Conservation (phyloP, 2,888 invertebrate species). For the Aphidius colemani region DNA sequence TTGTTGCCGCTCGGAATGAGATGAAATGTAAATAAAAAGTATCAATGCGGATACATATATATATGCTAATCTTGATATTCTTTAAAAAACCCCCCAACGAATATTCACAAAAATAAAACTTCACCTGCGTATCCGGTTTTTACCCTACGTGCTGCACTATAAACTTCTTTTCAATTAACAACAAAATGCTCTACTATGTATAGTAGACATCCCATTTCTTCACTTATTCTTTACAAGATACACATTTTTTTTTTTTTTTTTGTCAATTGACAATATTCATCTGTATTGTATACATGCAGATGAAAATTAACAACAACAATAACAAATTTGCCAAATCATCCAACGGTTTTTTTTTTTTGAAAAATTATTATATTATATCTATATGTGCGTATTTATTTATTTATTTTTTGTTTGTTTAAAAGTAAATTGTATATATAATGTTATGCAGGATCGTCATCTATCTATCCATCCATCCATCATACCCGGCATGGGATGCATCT, state of each 20-base stretch:
- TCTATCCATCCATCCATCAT: conserved; percentile 34
- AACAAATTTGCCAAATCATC: conserved; percentile 19
- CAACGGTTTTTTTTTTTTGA: conserved; percentile 15
- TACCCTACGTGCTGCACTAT: conserved; percentile 29
- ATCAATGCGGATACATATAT: conserved; percentile 29
- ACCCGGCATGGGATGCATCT: too few relatives aligned
- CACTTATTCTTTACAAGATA: conserved; percentile 32
- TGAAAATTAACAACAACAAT: conserved; percentile 11
- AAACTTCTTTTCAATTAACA: too few relatives aligned
- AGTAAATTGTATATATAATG: conserved; percentile 32
- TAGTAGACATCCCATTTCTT: conserved; percentile 43
- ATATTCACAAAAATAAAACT: conserved; percentile 35
- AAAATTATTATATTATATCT: too few relatives aligned
- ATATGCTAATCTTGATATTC: conserved; percentile 47
- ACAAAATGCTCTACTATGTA: too few relatives aligned
- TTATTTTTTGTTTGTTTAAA: conserved; percentile 22
- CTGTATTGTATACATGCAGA: too few relatives aligned
- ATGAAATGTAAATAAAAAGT: neutral
- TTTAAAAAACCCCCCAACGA: conserved; percentile 16
- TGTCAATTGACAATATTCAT: neutral
- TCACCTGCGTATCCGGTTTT: conserved; percentile 58
- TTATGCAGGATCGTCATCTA: conserved; percentile 34
- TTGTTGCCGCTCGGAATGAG: neutral
- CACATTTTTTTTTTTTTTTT: conserved; percentile 13
- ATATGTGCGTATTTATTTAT: too few relatives aligned